Percentiles rank a stretch among this genome's conserved stretches.
Conservation (phyloP, 2,888 invertebrate genomes). For the Saturnia japonica region DNA sequence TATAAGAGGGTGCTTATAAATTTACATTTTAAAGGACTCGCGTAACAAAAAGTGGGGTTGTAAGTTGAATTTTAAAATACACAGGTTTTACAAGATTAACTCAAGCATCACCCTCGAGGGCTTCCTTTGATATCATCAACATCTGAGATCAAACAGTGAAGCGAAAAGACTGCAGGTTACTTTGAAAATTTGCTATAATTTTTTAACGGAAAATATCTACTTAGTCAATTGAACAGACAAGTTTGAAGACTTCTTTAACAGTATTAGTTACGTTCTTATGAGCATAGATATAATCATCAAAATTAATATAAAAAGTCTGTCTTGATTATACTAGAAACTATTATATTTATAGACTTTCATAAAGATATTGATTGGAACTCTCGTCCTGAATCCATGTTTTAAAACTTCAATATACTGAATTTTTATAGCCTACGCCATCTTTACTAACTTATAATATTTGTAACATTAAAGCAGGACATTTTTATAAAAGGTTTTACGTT, state of each 20-base stretch:
- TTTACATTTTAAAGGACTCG: conserved; percentile 61
- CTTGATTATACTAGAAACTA: not conserved
- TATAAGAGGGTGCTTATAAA: conserved; percentile 43
- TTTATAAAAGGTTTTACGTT: no score
- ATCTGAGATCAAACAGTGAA: conserved; percentile 65
- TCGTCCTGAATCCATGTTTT: not conserved
- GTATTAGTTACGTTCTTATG: not conserved
- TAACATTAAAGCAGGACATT: no score
- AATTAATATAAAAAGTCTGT: not conserved
- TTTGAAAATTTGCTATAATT: conserved; percentile 35
- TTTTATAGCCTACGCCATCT: not conserved
- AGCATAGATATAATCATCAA: not conserved
- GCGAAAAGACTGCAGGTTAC: conserved; percentile 50
- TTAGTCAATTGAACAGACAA: conserved; percentile 9
- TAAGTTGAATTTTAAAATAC: conserved; percentile 71
- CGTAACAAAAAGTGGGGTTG: conserved; percentile 53
- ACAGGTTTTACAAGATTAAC: conserved; percentile 69
- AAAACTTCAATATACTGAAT: not conserved
- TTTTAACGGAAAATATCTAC: conserved; percentile 31
- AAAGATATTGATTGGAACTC: not conserved
- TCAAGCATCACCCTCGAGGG: conserved; percentile 48
- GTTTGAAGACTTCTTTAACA: not conserved
- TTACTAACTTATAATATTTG: no score
- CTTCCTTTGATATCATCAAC: conserved; percentile 66
- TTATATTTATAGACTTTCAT: not conserved